A percentile compares a stretch with the other conserved stretches of the same genome.
These are phyloP conservation scores for Xenotilapia flavipinnis DNA, from an alignment of 2,113 vertebrate species.

Conservation along the genomic window DNA sequence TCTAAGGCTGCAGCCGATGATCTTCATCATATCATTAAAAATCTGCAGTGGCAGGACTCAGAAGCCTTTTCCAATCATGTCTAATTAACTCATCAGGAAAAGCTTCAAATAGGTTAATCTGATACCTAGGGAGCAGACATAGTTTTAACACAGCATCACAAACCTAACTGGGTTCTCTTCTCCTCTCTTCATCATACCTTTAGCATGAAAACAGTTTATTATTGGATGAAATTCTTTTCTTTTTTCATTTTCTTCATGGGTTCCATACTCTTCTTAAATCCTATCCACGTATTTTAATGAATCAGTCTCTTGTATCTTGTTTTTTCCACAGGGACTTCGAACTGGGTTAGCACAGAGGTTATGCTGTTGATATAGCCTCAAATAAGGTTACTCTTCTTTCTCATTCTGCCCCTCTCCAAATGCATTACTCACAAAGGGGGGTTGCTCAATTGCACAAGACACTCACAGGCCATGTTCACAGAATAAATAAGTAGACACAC, in stretches of 20 bases:
- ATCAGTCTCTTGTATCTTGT: neutral
- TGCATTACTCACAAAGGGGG: neutral
- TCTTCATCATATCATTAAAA: constrained; percentile 27
- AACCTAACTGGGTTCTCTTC: neutral
- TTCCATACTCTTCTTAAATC: neutral
- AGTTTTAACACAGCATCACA: constrained; percentile 7
- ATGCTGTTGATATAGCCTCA: neutral
- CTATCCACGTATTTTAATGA: neutral
- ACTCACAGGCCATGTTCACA: neutral
- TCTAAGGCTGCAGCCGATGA: neutral
- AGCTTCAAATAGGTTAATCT: constrained; percentile 40
- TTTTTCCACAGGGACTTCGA: neutral
- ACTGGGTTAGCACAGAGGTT: constrained; percentile 13
- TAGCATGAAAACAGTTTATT: neutral
- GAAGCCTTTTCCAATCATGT: constrained; percentile 11
- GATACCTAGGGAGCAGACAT: constrained; percentile 21
- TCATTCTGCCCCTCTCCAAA: neutral
- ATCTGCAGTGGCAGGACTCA: neutral
- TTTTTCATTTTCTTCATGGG: neutral
- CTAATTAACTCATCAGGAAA: constrained; percentile 39
- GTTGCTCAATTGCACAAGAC: neutral
- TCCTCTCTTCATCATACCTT: neutral
- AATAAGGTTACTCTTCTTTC: neutral
- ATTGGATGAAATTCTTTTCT: neutral
- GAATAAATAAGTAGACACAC: neutral